Base-by-base conservation (phyloP, 2,888 invertebrate genomes). In the Athripsodes cinereus region DNA sequence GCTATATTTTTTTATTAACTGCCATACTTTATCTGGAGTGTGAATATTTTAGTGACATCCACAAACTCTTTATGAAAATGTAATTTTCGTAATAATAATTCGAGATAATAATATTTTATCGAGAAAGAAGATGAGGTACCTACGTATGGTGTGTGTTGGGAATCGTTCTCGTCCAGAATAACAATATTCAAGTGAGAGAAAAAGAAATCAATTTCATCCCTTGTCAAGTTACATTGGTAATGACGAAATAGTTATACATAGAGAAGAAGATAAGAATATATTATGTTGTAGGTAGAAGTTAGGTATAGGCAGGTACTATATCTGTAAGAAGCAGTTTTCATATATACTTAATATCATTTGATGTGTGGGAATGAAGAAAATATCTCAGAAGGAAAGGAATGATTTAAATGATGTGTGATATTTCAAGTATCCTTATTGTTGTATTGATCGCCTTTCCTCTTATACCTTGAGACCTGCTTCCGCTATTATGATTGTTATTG, bases 351-450 rank as follows among this genome's bases (percentile, higher is more conserved):
- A 31, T 11, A 31, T 31, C 11, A 11, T 31, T 11, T 31, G 40
- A 40, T 40, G 16, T 40, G 40, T 5, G 40, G 16, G 5, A 16
- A 40, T 6, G 31, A 11, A 16, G 40, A 40, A 40, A 16, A 40
- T 40, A 40, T 40, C 3, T 8, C 13, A 40, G n/a, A 40, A 13
- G 40, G 40, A 40, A 16, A 40, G 13, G 13, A 40, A 13, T 40
- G 40, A 40, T 40, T 40, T 40, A 40, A 40, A 40, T 40, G 40
- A 40, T 40, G 40, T 40, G 40, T 40, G 40, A 40, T 40, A 40
- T 40, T 31, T 13, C 40, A 13, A 40, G 16, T 16, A 40, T 40
- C 16, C n/a, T n/a, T n/a, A 40, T 40, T 40, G 13, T n/a, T 40
- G n/a, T 40, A 40, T 40, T 26, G 26, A 26, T 26, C 26, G 26